Evolutionary conservation across 2,888 invertebrate genomes (phyloP).

Genomic region (Cenopis cana): DNA sequence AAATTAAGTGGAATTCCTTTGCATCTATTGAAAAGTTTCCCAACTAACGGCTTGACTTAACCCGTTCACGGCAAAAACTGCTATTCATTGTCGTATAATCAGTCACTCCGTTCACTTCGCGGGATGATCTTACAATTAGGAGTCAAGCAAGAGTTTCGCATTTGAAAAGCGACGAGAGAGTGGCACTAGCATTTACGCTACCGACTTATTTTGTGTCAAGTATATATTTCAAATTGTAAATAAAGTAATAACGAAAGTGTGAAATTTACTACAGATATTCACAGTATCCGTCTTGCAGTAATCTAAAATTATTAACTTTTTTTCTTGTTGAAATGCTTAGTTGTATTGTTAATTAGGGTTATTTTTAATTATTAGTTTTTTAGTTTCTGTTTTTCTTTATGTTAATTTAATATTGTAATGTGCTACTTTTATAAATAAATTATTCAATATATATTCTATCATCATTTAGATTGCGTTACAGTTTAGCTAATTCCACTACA

Average conservation of each 20-base stretch:
- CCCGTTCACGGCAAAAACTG: constrained; percentile 58
- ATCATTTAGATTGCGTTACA: not conserved
- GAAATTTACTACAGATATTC: no score
- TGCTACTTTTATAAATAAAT: no score
- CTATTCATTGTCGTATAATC: constrained; percentile 74
- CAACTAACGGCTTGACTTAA: constrained; percentile 38
- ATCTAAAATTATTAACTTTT: no score
- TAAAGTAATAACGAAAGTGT: not conserved
- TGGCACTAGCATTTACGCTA: not conserved
- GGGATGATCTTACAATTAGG: constrained; percentile 79
- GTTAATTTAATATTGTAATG: no score
- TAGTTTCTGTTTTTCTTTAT: no score
- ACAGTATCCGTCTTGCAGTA: no score
- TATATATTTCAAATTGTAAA: not conserved
- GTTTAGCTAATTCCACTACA: not conserved
- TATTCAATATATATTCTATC: no score
- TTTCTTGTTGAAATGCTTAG: no score
- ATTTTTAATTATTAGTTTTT: no score
- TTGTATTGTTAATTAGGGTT: no score
- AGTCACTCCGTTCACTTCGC: constrained; percentile 70
- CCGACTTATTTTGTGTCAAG: not conserved
- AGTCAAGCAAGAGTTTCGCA: constrained; percentile 48
- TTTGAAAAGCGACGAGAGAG: constrained; percentile 18
- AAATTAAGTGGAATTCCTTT: constrained; percentile 46
- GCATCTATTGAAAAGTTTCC: constrained; percentile 38